phyloP scores from a whole-genome alignment of 92 coral and sea anemone genomes.

The Phenganax stokvisi region DNA sequence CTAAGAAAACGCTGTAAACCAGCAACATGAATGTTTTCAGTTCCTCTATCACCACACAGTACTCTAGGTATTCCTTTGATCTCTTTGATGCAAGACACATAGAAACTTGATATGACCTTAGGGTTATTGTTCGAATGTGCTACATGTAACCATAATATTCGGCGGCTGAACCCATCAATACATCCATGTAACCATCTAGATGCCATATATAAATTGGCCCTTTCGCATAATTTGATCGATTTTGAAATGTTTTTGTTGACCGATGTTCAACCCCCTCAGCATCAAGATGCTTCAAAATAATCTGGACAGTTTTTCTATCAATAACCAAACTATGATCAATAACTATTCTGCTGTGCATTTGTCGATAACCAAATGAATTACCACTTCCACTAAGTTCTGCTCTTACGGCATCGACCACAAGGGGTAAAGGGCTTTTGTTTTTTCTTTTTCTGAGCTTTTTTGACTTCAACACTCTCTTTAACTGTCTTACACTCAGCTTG shows the following conservation, averaged over 20 bases:
- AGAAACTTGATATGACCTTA: slow-evolving; percentile 25
- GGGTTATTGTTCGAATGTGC: slow-evolving; percentile 49
- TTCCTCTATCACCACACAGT: slow-evolving; percentile 46
- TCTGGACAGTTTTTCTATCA: slow-evolving; percentile 44
- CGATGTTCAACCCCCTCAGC: slow-evolving; percentile 45
- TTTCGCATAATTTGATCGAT: slow-evolving; percentile 30
- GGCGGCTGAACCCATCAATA: slow-evolving; percentile 48
- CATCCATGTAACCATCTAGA: slow-evolving; percentile 49
- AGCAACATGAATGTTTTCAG: slow-evolving; percentile 44
- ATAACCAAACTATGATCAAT: slow-evolving; percentile 22
- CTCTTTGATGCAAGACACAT: slow-evolving; percentile 23
- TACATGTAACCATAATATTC: slow-evolving; percentile 46
- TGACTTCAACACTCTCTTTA: slow-evolving; percentile 39
- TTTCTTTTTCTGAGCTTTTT: slow-evolving; percentile 43
- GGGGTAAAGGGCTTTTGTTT: slow-evolving; percentile 18
- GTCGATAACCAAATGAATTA: slow-evolving; percentile 52
- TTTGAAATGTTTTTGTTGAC: slow-evolving; percentile 19
- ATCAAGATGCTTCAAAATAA: slow-evolving; percentile 32
- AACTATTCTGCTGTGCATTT: slow-evolving; percentile 46
- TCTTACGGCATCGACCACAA: slow-evolving; percentile 47
- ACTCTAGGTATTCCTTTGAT: slow-evolving; percentile 21
- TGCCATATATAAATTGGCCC: slow-evolving; percentile 47
- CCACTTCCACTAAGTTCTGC: slow-evolving; percentile 50
- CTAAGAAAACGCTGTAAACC: slow-evolving; percentile 38
- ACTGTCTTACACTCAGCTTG: slow-evolving; percentile 50